phyloP scores from a whole-genome alignment of 2,113 vertebrate species.

The Anoura caudifer region DNA sequence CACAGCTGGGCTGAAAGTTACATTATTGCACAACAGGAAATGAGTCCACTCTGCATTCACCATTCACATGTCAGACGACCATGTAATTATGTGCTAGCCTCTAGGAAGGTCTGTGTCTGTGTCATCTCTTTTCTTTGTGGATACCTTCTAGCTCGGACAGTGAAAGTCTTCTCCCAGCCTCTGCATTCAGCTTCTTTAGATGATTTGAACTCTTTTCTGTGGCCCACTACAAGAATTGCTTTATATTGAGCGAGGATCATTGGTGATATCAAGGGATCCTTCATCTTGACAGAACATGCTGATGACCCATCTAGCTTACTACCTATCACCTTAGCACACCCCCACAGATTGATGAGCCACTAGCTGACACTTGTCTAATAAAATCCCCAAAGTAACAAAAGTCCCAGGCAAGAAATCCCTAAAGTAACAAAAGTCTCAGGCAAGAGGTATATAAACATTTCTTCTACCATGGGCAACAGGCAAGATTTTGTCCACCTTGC shows the following conservation, averaged over 20 bases:
- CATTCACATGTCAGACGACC: neutral
- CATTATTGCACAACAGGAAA: neutral
- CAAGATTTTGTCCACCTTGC: neutral
- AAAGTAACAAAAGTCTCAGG: too few relatives aligned
- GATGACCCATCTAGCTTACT: neutral
- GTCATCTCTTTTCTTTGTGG: neutral
- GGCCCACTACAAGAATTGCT: neutral
- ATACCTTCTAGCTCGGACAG: neutral
- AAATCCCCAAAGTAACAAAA: neutral
- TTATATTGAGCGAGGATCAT: neutral
- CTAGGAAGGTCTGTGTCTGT: neutral
- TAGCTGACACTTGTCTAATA: neutral
- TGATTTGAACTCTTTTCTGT: neutral
- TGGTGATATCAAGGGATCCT: neutral
- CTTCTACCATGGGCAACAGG: neutral
- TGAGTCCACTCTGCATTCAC: neutral
- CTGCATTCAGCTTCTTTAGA: neutral
- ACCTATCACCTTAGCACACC: neutral
- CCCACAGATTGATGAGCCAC: neutral
- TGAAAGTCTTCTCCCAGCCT: neutral
- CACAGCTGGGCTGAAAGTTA: neutral
- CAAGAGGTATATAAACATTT: neutral
- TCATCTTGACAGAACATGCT: neutral
- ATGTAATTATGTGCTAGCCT: neutral
- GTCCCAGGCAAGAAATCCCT: neutral